Base-by-base conservation (phyloP, 2,797 vertebrate genomes). In the Melanotaenia pygmaea region DNA sequence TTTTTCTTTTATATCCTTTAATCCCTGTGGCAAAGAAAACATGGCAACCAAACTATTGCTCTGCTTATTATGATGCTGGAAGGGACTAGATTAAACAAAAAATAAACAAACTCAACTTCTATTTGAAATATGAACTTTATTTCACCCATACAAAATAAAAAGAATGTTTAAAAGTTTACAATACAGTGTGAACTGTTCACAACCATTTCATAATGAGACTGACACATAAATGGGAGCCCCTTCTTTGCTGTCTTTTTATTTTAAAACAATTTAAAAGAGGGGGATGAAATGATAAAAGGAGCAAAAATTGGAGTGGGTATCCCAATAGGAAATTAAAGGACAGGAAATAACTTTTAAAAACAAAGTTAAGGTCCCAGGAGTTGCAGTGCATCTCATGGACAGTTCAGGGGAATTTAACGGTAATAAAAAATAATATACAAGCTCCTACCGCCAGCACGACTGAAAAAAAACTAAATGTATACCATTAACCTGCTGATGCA, bases 101-200 rank as follows among this genome's bases (percentile, higher is more conserved):
- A 35, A 3, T 0, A 74, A 62, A 80, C 20, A 68, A 72, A 74
- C 6, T 13, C 6, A 64, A 59, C 77, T 74, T 82, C 82, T 26
- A 92, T 91, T 94, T 92, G 88, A 95, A 94, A 94, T 90, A 90
- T 89, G 86, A 92, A 93, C 81, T 95, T 95, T 94, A 94, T 95
- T 94, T 94, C 91, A 94, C 92, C 91, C 93, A 91, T 95, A 95
- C 93, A 95, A 95, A 95, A 94, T 94, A 92, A 95, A 93, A 94
- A 92, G 88, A 93, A 94, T 89, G 91, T 93, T 45, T 95, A 95
- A 95, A 95, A 95, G 92, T 93, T 91, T 90, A 94, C 92, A 91
- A 92, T 92, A 94, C 91, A 93, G 89, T 74, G 85, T 92, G 90
- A 91, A 85, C 84, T 86, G 75, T 82, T 82, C 43, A 74, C 85